phyloP scores from a whole-genome alignment of 1,140 invertebrate genomes.

The Littorina saxatilis region DNA sequence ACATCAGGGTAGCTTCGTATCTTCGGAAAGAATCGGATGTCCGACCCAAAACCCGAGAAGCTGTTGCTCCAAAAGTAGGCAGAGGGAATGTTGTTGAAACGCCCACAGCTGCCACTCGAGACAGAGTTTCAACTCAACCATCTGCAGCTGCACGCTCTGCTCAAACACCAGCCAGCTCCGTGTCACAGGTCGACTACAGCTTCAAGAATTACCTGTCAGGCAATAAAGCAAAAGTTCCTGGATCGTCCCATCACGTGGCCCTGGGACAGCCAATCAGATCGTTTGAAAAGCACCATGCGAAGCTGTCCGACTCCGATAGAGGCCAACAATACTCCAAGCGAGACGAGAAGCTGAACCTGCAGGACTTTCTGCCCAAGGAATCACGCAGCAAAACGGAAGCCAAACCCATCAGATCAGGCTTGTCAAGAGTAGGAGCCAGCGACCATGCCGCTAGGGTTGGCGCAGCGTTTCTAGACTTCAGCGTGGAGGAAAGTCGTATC shows the following conservation, averaged over 20 bases:
- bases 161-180: background rate
- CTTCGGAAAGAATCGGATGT: background rate
- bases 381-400: background rate
- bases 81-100: background rate
- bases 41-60: background rate
- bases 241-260: background rate
- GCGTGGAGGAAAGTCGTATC: background rate
- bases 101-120: background rate
- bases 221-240: background rate
- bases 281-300: background rate
- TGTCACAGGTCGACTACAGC: too few species aligned
- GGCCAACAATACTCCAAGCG: background rate
- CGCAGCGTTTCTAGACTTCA: background rate
- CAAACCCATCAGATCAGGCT: background rate
- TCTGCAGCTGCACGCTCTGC: background rate
- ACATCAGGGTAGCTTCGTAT: background rate
- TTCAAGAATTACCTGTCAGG: background rate
- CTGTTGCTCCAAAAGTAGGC: too few species aligned
- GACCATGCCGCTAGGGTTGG: background rate
- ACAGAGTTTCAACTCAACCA: too few species aligned
- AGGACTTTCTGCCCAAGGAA: background rate
- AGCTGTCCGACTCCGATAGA: background rate
- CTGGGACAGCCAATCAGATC: background rate
- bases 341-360: conserved; percentile 4
- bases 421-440: background rate